Base-by-base conservation (phyloP, 1,140 invertebrate genomes). In the Drosophila nigrodunni region DNA sequence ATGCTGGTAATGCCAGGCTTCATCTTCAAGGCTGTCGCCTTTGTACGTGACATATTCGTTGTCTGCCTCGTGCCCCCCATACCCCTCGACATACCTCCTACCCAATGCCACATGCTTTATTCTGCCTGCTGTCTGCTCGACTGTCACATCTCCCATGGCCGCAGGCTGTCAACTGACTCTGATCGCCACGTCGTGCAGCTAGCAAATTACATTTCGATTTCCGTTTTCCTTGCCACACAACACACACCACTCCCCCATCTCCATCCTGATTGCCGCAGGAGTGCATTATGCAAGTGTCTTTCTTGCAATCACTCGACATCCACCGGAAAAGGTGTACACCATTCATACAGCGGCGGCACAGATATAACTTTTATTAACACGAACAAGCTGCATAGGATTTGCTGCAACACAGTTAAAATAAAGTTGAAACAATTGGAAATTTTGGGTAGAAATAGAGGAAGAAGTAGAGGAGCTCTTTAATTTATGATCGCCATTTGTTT, bases 131-230 rank as follows among this genome's bases (percentile, higher is more conserved):
- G 62, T 34, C 55, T 76, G n/a, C 46, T 54, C 43, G 49, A 64
- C 49, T 73, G 81, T 80, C 81, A 69, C 65, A 66, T 67, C 43
- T 78, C 30, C n/a, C 77, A 65, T 80, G 69, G 69, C 81, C 81
- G 74, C 77, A 50, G 59, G 82, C 74, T 85, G 82, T 86, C 82
- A 85, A 57, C 67, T 70, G 58, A 15, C 43, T 59, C 66, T 74
- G 72, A 74, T 74, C 72, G 75, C 62, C 61, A 78, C 65, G 60
- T 72, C 44, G 66, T 70, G 80, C 74, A 67, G 70, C 69, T 74
- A 86, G 68, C 78, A 86, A 86, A 82, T 85, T 86, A 85, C 81
- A 85, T 85, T 85, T 85, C 81, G 81, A 85, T 85, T 85, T 85
- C 74, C 78, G 81, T 81, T 74, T 70, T 64, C 66, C 49, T 55